Evolutionary conservation across 2,888 invertebrate species (phyloP).

Genomic region (Cistogaster globosa): DNA sequence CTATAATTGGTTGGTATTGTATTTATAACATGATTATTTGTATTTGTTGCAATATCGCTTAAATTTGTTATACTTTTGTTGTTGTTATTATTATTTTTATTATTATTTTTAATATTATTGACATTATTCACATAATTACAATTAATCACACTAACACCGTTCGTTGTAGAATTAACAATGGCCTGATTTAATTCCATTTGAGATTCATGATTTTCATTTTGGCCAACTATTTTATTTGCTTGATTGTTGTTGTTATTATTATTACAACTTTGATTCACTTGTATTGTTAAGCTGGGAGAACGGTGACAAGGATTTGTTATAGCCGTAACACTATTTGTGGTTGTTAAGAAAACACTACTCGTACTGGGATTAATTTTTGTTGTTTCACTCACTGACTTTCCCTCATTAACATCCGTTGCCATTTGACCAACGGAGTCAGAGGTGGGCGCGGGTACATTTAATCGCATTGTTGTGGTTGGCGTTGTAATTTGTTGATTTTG

Average conservation of each 20-base stretch:
- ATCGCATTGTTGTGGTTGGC: conserved; percentile 77
- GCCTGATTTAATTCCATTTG: conserved; percentile 74
- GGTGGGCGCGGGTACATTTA: conserved; percentile 79
- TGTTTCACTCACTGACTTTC: conserved; percentile 67
- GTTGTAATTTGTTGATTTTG: conserved; percentile 17
- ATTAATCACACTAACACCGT: conserved; percentile 82
- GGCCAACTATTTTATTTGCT: conserved; percentile 26
- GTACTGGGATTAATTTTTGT: conserved; percentile 70
- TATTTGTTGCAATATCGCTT: conserved; percentile 72
- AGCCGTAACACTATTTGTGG: conserved; percentile 72
- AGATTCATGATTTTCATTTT: conserved; percentile 53
- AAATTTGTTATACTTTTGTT: conserved; percentile 63
- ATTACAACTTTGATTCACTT: conserved; percentile 80
- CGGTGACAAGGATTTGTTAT: conserved; percentile 75
- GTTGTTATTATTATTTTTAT: conserved; percentile 71
- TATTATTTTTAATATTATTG: conserved; percentile 50
- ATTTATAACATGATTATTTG: conserved; percentile 10
- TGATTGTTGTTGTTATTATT: conserved; percentile 73
- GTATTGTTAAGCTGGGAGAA: conserved; percentile 82
- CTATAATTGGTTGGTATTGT: conserved; percentile 57
- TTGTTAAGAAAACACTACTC: conserved; percentile 79
- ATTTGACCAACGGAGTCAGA: conserved; percentile 37
- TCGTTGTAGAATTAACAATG: conserved; percentile 74
- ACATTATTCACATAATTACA: conserved; percentile 77
- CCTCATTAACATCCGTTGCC: conserved; percentile 66